Evolutionary conservation across 2,888 invertebrate species (phyloP), one percentile per base, ranked within the genome.

Genomic region (Poecilobothrus nobilitatus): DNA sequence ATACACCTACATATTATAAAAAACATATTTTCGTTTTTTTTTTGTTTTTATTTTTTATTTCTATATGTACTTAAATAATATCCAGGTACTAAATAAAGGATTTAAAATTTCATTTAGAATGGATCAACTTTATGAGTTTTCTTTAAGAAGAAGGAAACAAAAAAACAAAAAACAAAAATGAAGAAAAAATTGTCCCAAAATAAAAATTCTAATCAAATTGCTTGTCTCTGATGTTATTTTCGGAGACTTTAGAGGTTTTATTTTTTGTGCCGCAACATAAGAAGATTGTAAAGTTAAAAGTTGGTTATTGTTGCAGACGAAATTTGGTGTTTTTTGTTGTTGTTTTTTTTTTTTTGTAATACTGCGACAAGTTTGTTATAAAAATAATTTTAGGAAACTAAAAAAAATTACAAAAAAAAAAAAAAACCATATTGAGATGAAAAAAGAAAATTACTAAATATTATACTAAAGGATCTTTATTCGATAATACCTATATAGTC

Each of bases 91-190:
- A 53, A 53, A 12, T 53, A 53, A 53, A 53, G 53, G 53, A 53
- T 53, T 53, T 53, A 53, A 53, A 53, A 53, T 53, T 53, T 53
- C 53, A 53, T 53, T 53, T 53, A 53, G 53, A 53, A 53, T 6
- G 53, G 53, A 53, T 53, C 53, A 53, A 53, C 53, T 53, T 53
- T 53, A 53, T 53, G 53, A 53, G 53, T 53, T 53, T 53, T 53
- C 53, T 18, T 12, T 12, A 53, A 53, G 18, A 53, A 53, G 15
- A 53, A 53, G 6, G 9, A 15, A 53, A n/a, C 7, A 18, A 18
- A 53, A 53, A 53, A 53, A 3, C 44, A n/a, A n/a, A n/a, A n/a
- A n/a, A n/a, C n/a, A n/a, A 15, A 44, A 44, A 44, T 15, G 44
- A 53, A 53, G 15, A 12, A 6, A 53, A 44, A 53, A 15, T 53